Evolutionary conservation across 2,797 vertebrate species (phyloP).

Genomic region (Malacoctenus gilli): DNA sequence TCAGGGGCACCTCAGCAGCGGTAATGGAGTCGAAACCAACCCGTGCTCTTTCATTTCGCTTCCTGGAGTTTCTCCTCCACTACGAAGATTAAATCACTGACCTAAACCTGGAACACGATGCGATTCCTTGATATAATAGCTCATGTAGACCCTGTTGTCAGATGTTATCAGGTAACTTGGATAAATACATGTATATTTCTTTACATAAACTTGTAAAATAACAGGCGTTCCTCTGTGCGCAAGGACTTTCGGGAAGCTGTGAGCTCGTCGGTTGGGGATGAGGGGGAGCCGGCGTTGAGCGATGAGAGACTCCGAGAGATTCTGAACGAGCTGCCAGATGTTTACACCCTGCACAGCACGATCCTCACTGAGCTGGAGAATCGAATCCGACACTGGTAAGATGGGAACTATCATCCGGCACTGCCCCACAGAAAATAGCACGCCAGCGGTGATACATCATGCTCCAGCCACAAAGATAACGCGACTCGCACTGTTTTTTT

Average conservation of each 20-base stretch:
- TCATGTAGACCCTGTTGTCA: slow-evolving; percentile 10
- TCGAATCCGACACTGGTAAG: slow-evolving; percentile 87
- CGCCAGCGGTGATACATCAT: too few species aligned
- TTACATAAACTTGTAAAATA: slow-evolving; percentile 1
- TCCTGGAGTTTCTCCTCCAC: neutral
- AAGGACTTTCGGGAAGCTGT: slow-evolving; percentile 88
- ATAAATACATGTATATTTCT: too few species aligned
- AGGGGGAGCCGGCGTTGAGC: slow-evolving; percentile 78
- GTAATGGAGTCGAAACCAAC: slow-evolving; percentile 11
- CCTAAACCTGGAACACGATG: slow-evolving; percentile 13
- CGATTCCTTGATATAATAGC: slow-evolving; percentile 21
- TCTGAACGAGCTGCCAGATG: slow-evolving; percentile 88
- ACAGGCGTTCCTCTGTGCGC: neutral
- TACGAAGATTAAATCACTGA: slow-evolving; percentile 10
- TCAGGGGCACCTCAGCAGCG: neutral
- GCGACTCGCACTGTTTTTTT: neutral
- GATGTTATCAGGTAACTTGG: slow-evolving; percentile 6
- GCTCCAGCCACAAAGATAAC: neutral
- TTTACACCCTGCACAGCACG: slow-evolving; percentile 87
- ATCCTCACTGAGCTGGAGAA: slow-evolving; percentile 88
- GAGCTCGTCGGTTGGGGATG: slow-evolving; percentile 75
- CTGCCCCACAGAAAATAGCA: slow-evolving; percentile 3
- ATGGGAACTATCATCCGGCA: neutral
- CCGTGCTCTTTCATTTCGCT: slow-evolving; percentile 8
- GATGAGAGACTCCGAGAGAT: slow-evolving; percentile 85